Evolutionary conservation across 2,113 vertebrate genomes (phyloP).

Genomic region (Hippolais icterina): DNA sequence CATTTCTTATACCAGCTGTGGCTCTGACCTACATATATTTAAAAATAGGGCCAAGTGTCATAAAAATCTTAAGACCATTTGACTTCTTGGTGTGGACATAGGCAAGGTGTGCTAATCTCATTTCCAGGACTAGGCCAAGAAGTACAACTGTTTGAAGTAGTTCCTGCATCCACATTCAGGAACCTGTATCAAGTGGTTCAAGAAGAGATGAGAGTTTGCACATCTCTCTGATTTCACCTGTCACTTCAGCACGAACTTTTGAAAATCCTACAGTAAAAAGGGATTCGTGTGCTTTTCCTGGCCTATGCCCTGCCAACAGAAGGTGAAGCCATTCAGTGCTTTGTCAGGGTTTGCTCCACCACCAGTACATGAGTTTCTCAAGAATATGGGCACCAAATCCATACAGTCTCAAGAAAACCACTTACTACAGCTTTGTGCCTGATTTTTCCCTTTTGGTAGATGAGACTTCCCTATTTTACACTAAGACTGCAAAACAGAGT

Average conservation of each 20-base stretch:
- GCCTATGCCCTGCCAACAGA: not conserved
- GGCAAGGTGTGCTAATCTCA: not conserved
- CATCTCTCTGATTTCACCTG: not conserved
- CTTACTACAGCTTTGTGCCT: not conserved
- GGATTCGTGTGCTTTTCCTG: not conserved
- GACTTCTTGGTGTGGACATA: not conserved
- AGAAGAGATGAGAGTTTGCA: not conserved
- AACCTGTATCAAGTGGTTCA: not conserved
- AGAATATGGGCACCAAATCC: not conserved
- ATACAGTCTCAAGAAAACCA: not conserved
- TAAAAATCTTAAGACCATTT: not conserved
- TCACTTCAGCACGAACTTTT: not conserved
- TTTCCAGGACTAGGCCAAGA: slow-evolving; percentile 13
- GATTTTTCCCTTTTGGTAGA: not conserved
- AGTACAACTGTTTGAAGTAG: not conserved
- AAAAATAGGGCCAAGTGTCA: slow-evolving; percentile 29
- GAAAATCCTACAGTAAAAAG: not conserved
- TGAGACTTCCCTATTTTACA: not conserved
- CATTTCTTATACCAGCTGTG: slow-evolving; percentile 10
- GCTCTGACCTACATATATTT: not conserved
- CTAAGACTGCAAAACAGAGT: not conserved
- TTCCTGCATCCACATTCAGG: not conserved
- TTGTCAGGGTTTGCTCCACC: not conserved
- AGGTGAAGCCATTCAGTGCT: not conserved
- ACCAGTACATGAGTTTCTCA: not conserved